Evolutionary conservation across 1,140 invertebrate species (phyloP), one percentile per base, ranked within the genome.

Genomic region (Samia ricini): DNA sequence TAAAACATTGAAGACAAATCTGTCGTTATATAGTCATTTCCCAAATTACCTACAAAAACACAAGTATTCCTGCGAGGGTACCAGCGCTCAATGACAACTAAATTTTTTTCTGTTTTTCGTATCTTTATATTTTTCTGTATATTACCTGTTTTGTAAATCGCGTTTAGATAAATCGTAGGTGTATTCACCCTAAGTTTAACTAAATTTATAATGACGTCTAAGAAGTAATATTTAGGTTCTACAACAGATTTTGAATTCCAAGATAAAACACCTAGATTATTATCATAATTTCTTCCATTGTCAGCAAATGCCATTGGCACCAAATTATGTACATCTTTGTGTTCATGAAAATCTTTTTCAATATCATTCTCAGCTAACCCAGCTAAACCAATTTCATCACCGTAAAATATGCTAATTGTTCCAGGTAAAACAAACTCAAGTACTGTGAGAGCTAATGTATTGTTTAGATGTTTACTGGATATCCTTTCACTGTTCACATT

Each of bases 351-450:
- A 79, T 95, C 93, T 36, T 86, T 85, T 42, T 92, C 83, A 21
- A 91, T 83, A 66, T 92, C 91, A 10, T 81, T 68, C 20, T 88
- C 70, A 60, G 90, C 79, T 42, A 91, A 67, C 36, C 93, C 83
- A 18, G 92, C 92, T 64, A 96, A 93, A 18, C 84, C 81, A 52
- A 89, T 74, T 91, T 96, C 96, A 82, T 97, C 95, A 5, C 95
- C 95, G 79, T 97, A 96, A 79, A 96, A 95, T 69, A 97, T 93
- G 68, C 92, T 95, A 0, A 95, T 92, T 8, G 95, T 95, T 4
- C 96, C 96, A 1, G 96, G 96, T 21, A 97, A 79, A 88, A 94
- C 94, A 76, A 96, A 91, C 62, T 94, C 92, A 61, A 97, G 85
- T 49, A 96, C 85, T 10, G 92, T 92, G 2, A 93, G 91, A 2